Conservation (phyloP, 2,888 invertebrate genomes). For the Artemia sinica region DNA sequence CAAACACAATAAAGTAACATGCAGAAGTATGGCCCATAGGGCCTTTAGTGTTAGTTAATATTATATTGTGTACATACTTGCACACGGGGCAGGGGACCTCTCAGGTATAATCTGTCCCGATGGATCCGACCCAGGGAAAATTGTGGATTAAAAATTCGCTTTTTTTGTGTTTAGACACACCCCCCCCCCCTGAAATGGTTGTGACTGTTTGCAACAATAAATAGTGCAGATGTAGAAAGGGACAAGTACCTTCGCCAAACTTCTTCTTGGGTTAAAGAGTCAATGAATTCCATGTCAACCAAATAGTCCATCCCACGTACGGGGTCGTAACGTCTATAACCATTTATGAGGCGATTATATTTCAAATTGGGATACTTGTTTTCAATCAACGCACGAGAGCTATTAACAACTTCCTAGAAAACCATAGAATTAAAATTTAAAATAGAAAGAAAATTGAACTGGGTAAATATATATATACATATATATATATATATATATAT, state of each 20-base stretch:
- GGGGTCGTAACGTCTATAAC: constrained; percentile 60
- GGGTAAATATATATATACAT: constrained; percentile 4
- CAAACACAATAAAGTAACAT: too few species aligned
- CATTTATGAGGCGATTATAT: constrained; percentile 44
- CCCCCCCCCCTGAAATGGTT: too few species aligned
- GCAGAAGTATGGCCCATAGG: too few species aligned
- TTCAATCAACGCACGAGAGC: constrained; percentile 37
- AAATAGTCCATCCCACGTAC: constrained; percentile 69
- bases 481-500: too few species aligned
- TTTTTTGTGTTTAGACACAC: too few species aligned
- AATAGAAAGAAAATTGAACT: not conserved
- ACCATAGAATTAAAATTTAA: not conserved
- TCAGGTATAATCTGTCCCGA: too few species aligned
- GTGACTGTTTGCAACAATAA: too few species aligned
- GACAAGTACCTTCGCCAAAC: constrained; percentile 38
- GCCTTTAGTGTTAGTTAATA: too few species aligned
- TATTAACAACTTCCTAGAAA: constrained; percentile 36
- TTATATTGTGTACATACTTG: too few species aligned
- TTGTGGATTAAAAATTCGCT: too few species aligned
- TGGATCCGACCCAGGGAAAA: not conserved
- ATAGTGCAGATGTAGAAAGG: too few species aligned
- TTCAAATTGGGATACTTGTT: constrained; percentile 38
- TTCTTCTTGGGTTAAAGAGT: constrained; percentile 34
- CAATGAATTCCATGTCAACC: constrained; percentile 47
- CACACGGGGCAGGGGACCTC: too few species aligned